These are phyloP conservation scores for Noctua pronuba DNA, from an alignment of 2,888 invertebrate genomes.

Conservation along the genomic window DNA sequence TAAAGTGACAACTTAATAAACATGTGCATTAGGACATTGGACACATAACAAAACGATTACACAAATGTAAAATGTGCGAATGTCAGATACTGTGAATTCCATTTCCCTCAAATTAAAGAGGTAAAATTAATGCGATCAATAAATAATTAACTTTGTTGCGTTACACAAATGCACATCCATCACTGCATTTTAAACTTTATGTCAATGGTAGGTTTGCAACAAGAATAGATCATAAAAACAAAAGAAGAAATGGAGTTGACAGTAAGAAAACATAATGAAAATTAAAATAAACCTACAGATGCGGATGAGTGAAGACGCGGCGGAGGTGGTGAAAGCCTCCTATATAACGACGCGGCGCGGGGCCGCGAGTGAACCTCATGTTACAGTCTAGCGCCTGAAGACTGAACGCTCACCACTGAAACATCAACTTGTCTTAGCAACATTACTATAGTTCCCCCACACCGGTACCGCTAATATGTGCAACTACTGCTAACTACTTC, in stretches of 20 bases:
- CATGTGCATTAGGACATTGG: conserved; percentile 64
- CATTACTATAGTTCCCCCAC: conserved; percentile 75
- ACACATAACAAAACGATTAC: conserved; percentile 59
- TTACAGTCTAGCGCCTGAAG: conserved; percentile 88
- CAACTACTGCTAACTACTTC: conserved; percentile 65
- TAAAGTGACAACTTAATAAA: conserved; percentile 46
- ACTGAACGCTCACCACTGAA: conserved; percentile 89
- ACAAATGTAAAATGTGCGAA: conserved; percentile 58
- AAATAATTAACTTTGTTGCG: neutral
- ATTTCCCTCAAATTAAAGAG: conserved; percentile 7
- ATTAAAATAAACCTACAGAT: conserved; percentile 87
- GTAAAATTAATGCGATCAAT: neutral
- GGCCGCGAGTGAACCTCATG: conserved; percentile 77
- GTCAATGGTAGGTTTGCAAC: neutral
- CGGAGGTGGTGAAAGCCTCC: conserved; percentile 86
- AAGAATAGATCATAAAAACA: neutral
- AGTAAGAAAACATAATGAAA: conserved; percentile 77
- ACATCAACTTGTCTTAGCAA: conserved; percentile 85
- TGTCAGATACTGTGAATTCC: conserved; percentile 38
- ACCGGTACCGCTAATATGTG: conserved; percentile 81
- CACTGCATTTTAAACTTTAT: conserved; percentile 4
- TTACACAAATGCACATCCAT: neutral
- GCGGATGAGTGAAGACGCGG: conserved; percentile 85
- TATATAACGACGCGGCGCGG: conserved; percentile 81
- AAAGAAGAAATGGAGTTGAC: conserved; percentile 64